A percentile compares a stretch with the other conserved stretches of the same genome.
phyloP scores from a whole-genome alignment of 2,797 vertebrate genomes.

The Artibeus lituratus region DNA sequence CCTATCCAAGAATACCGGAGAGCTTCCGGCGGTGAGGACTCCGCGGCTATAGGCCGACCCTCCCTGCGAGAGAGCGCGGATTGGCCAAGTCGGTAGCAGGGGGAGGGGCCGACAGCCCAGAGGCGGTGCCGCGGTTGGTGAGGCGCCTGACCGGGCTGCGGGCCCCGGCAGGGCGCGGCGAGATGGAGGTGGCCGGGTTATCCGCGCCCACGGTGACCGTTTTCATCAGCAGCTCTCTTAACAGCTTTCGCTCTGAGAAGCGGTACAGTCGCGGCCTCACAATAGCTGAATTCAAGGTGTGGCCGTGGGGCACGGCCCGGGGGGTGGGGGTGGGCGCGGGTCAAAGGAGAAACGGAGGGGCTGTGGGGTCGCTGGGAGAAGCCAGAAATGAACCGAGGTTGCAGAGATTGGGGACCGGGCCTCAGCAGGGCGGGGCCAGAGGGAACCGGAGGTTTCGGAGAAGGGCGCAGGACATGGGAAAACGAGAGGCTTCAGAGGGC shows the following conservation, averaged over 20 bases:
- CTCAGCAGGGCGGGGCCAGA: neutral
- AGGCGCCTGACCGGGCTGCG: slow-evolving; percentile 65
- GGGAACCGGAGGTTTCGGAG: neutral
- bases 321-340: neutral
- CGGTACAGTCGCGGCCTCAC: slow-evolving; percentile 88
- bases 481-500: neutral
- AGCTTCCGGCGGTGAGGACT: neutral
- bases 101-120: slow-evolving; percentile 80
- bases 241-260: slow-evolving; percentile 84
- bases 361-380: neutral
- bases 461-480: neutral
- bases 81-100: slow-evolving; percentile 39
- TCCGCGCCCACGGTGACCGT: slow-evolving; percentile 86
- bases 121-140: slow-evolving; percentile 54
- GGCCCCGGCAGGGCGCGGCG: slow-evolving; percentile 4
- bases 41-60: neutral
- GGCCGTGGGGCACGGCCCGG: slow-evolving; percentile 11
- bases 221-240: slow-evolving; percentile 88
- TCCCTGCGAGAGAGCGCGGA: neutral
- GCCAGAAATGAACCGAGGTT: neutral
- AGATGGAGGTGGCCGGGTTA: slow-evolving; percentile 84
- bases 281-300: slow-evolving; percentile 92
- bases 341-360: neutral
- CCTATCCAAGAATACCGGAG: neutral
- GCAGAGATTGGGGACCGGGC: neutral